Evolutionary conservation across 1,140 invertebrate genomes (phyloP), one percentile per base, ranked within the genome.

Genomic region (Macrobrachium rosenbergii): DNA sequence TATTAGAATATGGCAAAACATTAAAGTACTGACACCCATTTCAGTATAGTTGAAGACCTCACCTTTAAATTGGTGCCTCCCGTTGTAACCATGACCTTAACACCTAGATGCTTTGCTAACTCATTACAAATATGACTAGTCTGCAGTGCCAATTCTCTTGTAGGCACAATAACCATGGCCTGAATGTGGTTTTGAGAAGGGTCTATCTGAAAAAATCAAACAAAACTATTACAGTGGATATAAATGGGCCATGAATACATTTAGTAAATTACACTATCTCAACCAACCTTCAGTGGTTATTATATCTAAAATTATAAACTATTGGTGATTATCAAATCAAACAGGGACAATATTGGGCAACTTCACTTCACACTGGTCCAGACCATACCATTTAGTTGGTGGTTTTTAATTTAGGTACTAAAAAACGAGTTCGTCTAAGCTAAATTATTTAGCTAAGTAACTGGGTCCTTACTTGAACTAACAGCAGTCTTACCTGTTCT

Each of bases 61-160:
- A 86, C 83, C 80, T 82, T 87, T 45, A 87, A 77, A 86, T 89
- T 89, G 58, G 83, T 87, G n/a, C 88, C 88, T 67, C 88, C 83
- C 63, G 94, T 99, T 89, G 99, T 99, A 76, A 99, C 99, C 99
- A 99, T 99, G 81, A 99, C 97, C 92, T 97, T 96, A 90, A 98
- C 95, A 91, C 97, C 95, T 93, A 98, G 95, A 92, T 99, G 98
- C 93, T 99, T 99, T 87, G 98, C 96, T 85, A 99, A 93, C 92
- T 99, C 98, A 92, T 99, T 99, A 93, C 98, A 99, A 91, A 99
- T 99, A 93, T 99, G 98, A 94, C 98, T 99, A 91, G 99, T 99
- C 93, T 99, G 99, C 89, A 99, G 94, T 89, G 99, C 99, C 92
- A 99, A 94, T 93, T 99, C 99, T 94, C 99, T 94, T 76, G 99